Evolutionary conservation across 2,888 invertebrate species (phyloP), one percentile per base, ranked within the genome.

Genomic region (Eurytoma californica): DNA sequence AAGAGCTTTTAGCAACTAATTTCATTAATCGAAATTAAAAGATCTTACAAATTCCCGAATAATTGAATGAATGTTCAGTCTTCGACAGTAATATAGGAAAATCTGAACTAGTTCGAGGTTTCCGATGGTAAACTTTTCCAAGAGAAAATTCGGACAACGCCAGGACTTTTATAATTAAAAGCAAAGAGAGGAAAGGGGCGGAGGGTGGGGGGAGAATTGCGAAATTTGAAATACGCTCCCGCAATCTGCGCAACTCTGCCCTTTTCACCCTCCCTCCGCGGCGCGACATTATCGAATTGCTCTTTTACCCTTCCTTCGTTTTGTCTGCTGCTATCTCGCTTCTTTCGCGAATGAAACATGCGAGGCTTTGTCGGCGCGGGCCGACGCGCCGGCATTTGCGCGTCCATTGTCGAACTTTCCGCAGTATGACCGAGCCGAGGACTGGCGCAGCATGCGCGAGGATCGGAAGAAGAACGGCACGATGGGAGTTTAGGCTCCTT

Each of bases 361-460:
- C 60, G 14, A 53, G 14, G 77, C 70, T 55, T 68, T 69, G 63
- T 66, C 58, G 60, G 47, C 49, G 14, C n/a, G n/a, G n/a, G 47
- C 65, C 51, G 57, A 61, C 47, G 72, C 68, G 28, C 30, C 18
- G 53, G 69, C 55, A 58, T 61, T 68, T 39, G 47, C 63, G 66
- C 66, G 13, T 57, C 80, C 73, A 77, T 80, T 80, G 80, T 80
- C 63, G 69, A 77, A 80, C 77, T 80, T 80, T 72, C 55, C 68
- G 18, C 30, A 20, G 16, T 68, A 28, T 61, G 20, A 47, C 2
- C 14, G 4, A 13, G 9, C 14, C 18, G 39, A 49, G 18, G 12
- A 49, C 14, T 24, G 30, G 20, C 2, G 49, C 24, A 51, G 55
- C 14, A 18, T 18, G n/a, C 14, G 30, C 47, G 58, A 49, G 58